phyloP scores from a whole-genome alignment of 2,113 vertebrate genomes.

The Corvus moneduloides region DNA sequence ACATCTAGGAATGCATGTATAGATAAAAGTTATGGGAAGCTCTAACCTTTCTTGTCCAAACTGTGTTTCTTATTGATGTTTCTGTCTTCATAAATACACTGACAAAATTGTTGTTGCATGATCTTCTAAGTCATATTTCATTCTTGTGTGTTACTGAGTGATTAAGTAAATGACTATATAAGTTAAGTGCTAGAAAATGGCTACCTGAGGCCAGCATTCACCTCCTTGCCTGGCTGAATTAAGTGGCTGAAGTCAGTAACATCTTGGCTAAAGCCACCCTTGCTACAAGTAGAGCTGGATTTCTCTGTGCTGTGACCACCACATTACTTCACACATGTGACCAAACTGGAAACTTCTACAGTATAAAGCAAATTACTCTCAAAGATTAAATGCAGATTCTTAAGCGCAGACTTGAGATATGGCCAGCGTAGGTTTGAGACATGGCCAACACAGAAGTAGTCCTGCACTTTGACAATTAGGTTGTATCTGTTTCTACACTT shows the following conservation, averaged over 20 bases:
- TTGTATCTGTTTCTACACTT: neutral
- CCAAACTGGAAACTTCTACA: neutral
- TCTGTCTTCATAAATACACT: neutral
- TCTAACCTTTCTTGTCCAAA: neutral
- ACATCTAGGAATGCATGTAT: accelerated
- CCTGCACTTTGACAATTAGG: accelerated
- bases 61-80: neutral
- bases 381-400: neutral
- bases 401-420: neutral
- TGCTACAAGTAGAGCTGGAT: neutral
- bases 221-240: neutral
- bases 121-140: neutral
- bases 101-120: neutral
- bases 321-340: neutral
- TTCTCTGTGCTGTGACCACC: neutral
- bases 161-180: neutral
- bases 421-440: neutral
- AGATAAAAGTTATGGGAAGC: neutral
- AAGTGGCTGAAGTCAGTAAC: neutral
- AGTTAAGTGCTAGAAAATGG: neutral
- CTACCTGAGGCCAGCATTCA: neutral
- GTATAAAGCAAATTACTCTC: neutral
- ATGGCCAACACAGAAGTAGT: neutral
- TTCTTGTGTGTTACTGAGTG: neutral
- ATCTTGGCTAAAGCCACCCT: neutral